phyloP scores from a whole-genome alignment of 2,888 invertebrate species.

The Lordiphosa andalusiaca region DNA sequence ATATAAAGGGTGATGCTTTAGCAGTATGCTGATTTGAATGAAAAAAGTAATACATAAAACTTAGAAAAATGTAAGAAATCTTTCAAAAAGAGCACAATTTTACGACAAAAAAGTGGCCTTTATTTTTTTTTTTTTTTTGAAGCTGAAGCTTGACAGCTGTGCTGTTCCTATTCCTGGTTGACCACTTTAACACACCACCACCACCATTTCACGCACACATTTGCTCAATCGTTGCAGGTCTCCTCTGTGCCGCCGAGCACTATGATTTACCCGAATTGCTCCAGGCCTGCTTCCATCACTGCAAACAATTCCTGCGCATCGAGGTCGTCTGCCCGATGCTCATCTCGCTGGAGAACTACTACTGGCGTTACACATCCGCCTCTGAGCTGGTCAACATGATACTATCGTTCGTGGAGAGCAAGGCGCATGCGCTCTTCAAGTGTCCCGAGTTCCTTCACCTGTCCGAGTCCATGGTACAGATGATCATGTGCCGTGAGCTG shows the following conservation, averaged over 20 bases:
- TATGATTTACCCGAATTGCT: slow-evolving; percentile 95
- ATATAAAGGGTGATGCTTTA: too few relatives aligned
- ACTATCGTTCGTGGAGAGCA: slow-evolving; percentile 92
- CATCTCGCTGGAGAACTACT: slow-evolving; percentile 94
- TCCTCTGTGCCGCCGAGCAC: slow-evolving; percentile 96
- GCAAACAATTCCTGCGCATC: slow-evolving; percentile 94
- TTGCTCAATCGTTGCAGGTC: slow-evolving; percentile 70
- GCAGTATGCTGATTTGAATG: too few relatives aligned
- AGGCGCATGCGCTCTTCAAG: slow-evolving; percentile 92
- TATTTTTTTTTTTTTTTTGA: too few relatives aligned
- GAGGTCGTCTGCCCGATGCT: slow-evolving; percentile 96
- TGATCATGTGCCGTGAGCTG: slow-evolving; percentile 95
- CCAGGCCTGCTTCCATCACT: slow-evolving; percentile 97
- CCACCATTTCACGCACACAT: too few relatives aligned
- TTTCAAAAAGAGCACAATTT: too few relatives aligned
- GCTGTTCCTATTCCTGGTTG: too few relatives aligned
- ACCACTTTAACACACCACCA: too few relatives aligned
- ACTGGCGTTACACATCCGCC: slow-evolving; percentile 96
- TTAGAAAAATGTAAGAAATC: too few relatives aligned
- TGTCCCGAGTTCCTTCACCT: slow-evolving; percentile 91
- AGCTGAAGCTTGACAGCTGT: too few relatives aligned
- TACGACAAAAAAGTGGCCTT: too few relatives aligned
- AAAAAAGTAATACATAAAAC: too few relatives aligned
- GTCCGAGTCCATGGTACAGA: slow-evolving; percentile 96
- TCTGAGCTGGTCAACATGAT: slow-evolving; percentile 97